Percentiles rank a stretch among this genome's conserved stretches.
Conservation (phyloP, 2,888 invertebrate species). For the Blastobasis adustella region DNA sequence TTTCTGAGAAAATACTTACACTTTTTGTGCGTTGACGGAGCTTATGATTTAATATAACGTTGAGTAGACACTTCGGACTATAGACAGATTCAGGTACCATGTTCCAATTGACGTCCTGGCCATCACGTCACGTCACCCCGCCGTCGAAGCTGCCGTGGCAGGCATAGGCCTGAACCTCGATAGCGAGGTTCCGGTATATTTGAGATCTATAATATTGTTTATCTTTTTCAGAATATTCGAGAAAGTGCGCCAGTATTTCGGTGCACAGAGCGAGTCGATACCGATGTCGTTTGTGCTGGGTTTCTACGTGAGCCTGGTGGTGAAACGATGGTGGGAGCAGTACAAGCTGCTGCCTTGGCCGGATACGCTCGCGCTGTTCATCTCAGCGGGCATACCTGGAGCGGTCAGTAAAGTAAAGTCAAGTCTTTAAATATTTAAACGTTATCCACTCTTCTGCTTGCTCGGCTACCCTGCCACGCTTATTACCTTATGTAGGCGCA, state of each 20-base stretch:
- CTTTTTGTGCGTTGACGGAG: no score
- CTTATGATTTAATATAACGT: no score
- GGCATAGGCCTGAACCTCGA: no score
- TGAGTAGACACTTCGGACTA: no score
- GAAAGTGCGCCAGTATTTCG: constrained; percentile 89
- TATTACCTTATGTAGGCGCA: no score
- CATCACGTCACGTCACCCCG: no score
- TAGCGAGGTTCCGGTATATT: background rate
- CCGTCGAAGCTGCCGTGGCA: no score
- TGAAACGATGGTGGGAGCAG: constrained; percentile 97
- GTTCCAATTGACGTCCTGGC: no score
- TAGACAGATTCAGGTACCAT: no score
- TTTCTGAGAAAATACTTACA: no score
- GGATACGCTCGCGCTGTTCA: constrained; percentile 92
- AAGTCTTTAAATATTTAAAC: background rate
- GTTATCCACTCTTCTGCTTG: no score
- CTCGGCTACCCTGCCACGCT: no score
- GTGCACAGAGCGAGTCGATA: constrained; percentile 90
- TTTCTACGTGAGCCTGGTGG: constrained; percentile 94
- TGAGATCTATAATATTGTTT: background rate
- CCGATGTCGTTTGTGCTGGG: constrained; percentile 97
- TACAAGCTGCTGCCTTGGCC: constrained; percentile 95
- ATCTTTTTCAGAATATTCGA: constrained; percentile 84
- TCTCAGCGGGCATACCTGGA: constrained; percentile 93
- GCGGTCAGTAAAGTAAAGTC: constrained; percentile 80